Evolutionary conservation across 2,113 vertebrate species (phyloP).

Genomic region (Anoura caudifer): DNA sequence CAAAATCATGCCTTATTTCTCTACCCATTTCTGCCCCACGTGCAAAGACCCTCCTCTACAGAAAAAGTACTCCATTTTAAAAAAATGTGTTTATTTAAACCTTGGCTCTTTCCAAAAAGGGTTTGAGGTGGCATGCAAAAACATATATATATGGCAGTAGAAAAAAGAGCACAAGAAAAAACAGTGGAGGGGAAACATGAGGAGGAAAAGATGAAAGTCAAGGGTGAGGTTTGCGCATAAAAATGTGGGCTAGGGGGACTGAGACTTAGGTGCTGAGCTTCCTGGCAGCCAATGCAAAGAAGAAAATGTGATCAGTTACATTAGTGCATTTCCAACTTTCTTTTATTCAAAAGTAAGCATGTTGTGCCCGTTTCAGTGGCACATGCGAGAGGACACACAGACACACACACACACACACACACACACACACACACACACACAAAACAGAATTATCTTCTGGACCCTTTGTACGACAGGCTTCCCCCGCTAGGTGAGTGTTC

Average conservation of each 20-base stretch:
- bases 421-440: no score
- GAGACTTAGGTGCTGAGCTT: neutral
- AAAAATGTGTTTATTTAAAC: neutral
- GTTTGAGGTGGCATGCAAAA: neutral
- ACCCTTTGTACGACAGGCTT: no score
- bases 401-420: no score
- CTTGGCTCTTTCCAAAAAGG: neutral
- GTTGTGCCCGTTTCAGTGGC: neutral
- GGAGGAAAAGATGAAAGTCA: neutral
- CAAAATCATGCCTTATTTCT: slow-evolving; percentile 2
- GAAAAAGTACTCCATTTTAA: neutral
- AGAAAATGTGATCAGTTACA: neutral
- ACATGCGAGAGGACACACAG: no score
- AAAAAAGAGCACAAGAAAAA: neutral
- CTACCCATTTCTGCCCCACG: neutral
- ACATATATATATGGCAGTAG: neutral
- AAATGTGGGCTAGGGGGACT: neutral
- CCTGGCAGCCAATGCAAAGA: slow-evolving; percentile 34
- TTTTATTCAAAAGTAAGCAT: neutral
- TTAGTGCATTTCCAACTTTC: neutral
- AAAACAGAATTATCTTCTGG: no score
- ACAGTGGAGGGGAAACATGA: neutral
- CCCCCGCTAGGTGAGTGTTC: no score
- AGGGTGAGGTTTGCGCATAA: neutral
- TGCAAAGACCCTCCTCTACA: neutral